Base-by-base conservation (phyloP, 2,888 invertebrate genomes). In the Endotricha flammealis region DNA sequence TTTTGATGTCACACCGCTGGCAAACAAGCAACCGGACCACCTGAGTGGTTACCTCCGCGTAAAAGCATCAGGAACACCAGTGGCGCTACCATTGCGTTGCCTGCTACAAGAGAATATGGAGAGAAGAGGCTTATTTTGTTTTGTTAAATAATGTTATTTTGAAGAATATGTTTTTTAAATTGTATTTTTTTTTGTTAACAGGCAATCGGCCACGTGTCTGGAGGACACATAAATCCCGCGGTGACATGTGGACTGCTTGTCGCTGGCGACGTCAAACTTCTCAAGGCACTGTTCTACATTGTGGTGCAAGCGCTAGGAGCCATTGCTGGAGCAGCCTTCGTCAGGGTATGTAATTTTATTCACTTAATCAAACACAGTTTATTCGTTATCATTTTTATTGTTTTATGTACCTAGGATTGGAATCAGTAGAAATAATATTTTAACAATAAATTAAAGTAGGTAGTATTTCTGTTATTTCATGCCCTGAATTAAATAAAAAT, bases 171-270 rank as follows among this genome's bases (percentile, higher is more conserved):
- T 16, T 10, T 10, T 36, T 39, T 36, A 30, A 32, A 32, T 35
- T 28, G 27, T 28, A 38, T 7, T 24, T 23, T 20, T 12, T 27
- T 42, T 65, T 69, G 59, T 58, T 87, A 77, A 1, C 82, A 95
- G 94, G 88, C 90, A 31, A 88, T 96, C 48, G 95, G 94, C 0
- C 95, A 96, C 64, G 91, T 96, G 23, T 96, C 95, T 25, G 96
- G 97, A 4, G 95, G 95, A 1, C 97, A 97, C 80, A 90, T 97
- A 55, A 97, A 98, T 86, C 97, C 97, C 0, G 97, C 97, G 0
- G 95, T 98, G 22, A 97, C 97, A 0, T 73, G 89, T 35, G 95
- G 95, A 0, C 90, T 97, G 68, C 81, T 96, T 47, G 90, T 91
- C 4, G 91, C 95, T 2, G 95, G 96, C 31, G 93, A 95, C 75